phyloP scores from a whole-genome alignment of 2,888 invertebrate genomes.

The Eupithecia tripunctaria region DNA sequence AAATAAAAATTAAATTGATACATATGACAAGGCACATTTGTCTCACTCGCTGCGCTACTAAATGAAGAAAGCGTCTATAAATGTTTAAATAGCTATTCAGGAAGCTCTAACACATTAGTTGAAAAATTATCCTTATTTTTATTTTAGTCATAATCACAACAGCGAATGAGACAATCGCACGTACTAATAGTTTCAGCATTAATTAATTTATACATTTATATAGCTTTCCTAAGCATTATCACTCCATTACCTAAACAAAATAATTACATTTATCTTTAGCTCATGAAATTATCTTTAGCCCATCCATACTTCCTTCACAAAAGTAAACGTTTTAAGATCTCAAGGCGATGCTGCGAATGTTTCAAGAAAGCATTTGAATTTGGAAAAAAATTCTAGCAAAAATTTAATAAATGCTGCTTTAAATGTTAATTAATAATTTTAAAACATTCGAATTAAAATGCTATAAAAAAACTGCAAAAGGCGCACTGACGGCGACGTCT shows the following conservation, averaged over 20 bases:
- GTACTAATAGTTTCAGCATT: slow-evolving; percentile 69
- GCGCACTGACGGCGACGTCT: slow-evolving; percentile 20
- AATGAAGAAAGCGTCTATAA: slow-evolving; percentile 32
- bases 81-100: slow-evolving; percentile 26
- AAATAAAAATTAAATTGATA: slow-evolving; percentile 75
- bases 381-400: slow-evolving; percentile 27
- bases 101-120: slow-evolving; percentile 13
- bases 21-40: slow-evolving; percentile 66
- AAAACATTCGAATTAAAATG: slow-evolving; percentile 29
- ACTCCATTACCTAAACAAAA: slow-evolving; percentile 70
- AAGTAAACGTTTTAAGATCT: slow-evolving; percentile 58
- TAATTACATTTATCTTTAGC: slow-evolving; percentile 67
- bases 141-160: slow-evolving; percentile 21
- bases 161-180: slow-evolving; percentile 65
- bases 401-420: slow-evolving; percentile 35
- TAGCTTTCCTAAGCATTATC: slow-evolving; percentile 73
- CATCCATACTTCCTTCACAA: slow-evolving; percentile 59
- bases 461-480: slow-evolving; percentile 19
- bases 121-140: neutral
- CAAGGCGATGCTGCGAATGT: slow-evolving; percentile 49
- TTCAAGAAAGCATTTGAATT: slow-evolving; percentile 24
- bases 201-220: slow-evolving; percentile 81
- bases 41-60: slow-evolving; percentile 62
- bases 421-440: slow-evolving; percentile 31
- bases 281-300: slow-evolving; percentile 59